These are phyloP conservation scores for Nyctereutes procyonoides DNA, from an alignment of 2,113 vertebrate species.

Conservation along the genomic window DNA sequence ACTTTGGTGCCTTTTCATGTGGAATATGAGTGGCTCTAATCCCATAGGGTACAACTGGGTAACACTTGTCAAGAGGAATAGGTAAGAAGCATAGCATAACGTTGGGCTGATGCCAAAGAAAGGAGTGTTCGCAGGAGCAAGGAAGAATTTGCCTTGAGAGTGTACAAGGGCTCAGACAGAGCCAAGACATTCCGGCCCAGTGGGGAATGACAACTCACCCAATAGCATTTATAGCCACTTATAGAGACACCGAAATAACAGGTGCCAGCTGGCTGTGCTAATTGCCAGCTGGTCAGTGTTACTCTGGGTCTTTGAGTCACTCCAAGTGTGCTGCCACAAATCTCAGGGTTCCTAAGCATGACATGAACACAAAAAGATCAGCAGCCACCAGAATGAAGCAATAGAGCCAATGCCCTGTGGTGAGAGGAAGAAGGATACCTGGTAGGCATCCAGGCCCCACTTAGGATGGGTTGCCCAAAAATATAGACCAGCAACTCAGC, in stretches of 20 bases:
- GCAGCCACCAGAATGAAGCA: neutral
- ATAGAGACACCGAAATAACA: neutral
- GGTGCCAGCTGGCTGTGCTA: neutral
- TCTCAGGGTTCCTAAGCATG: neutral
- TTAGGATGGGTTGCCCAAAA: neutral
- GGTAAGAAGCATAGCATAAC: neutral
- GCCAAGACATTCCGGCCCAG: neutral
- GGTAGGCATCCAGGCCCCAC: accelerated
- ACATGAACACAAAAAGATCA: neutral
- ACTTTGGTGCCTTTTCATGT: neutral
- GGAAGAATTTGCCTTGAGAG: neutral
- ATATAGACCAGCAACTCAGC: neutral
- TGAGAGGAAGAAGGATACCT: neutral
- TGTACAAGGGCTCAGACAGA: neutral
- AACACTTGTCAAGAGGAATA: neutral
- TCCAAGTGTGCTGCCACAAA: neutral
- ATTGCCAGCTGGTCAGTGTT: neutral
- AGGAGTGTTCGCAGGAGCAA: neutral
- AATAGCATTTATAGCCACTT: neutral
- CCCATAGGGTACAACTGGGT: neutral
- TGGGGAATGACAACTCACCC: neutral
- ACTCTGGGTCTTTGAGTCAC: neutral
- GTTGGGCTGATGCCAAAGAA: neutral
- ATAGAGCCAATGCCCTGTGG: too few relatives aligned
- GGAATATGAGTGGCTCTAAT: neutral